Evolutionary conservation across 2,888 invertebrate species (phyloP), one percentile per base, ranked within the genome.

Genomic region (Ptychoptera contaminata): DNA sequence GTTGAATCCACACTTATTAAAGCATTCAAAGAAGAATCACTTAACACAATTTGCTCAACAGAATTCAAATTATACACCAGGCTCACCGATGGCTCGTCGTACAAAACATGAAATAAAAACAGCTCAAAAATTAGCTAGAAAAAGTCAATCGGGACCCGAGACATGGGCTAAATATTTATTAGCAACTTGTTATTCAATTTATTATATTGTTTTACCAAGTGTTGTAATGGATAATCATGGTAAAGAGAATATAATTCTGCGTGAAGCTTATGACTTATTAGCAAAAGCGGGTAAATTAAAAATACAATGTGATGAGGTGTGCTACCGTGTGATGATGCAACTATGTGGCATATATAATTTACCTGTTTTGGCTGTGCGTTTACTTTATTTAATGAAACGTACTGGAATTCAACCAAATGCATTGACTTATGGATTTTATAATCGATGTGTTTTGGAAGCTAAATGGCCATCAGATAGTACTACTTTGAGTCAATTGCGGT

Each of bases 271-370:
- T 58, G 87, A 91, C 57, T 68, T 94, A 42, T 70, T 98, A 37
- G 83, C 85, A 40, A 77, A 83, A 52, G 90, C 96, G 59, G 88
- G 91, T 51, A 82, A 83, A 53, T 73, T 86, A 46, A 75, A 82
- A 56, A 76, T 94, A 49, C 82, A 84, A 35, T 87, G 88, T 56
- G 96, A 96, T 68, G 96, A 96, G 73, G 88, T 97, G 42, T 97
- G 97, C 67, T 98, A 96, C 65, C 77, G 98, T 48, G 86, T 96
- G 43, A 86, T 98, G 81, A 94, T 98, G 90, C 94, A 97, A 65
- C 71, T 98, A 16, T 98, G 97, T 67, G 94, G 97, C 7, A 80
- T 87, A 51, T 88, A 94, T 61, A 87, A 88, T 46, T 76, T 91
- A 58, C 97, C 98, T 0, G 82, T 92, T 46, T 67, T 98, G 55